Evolutionary conservation across 2,888 invertebrate genomes (phyloP).

Genomic region (Mechanitis mazaeus): DNA sequence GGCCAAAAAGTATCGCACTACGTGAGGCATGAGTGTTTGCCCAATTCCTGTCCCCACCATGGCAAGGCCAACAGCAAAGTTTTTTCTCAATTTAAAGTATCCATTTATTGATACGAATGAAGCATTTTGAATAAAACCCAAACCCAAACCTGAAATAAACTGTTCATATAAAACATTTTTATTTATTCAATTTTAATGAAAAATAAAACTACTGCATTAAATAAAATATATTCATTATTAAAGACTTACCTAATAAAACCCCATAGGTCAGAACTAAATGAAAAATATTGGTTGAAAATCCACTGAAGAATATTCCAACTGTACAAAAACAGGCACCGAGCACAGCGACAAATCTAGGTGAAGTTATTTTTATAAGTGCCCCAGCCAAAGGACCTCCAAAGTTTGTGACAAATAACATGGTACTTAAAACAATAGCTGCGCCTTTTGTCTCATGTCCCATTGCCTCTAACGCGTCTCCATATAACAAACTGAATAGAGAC

Average conservation of each 20-base stretch:
- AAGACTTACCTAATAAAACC: constrained; percentile 56
- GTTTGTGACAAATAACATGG: constrained; percentile 80
- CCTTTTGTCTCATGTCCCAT: constrained; percentile 81
- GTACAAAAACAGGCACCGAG: constrained; percentile 59
- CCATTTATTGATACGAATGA: constrained; percentile 83
- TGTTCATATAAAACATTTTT: not conserved
- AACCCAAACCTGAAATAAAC: constrained; percentile 76
- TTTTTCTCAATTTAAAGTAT: constrained; percentile 81
- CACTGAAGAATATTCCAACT: constrained; percentile 64
- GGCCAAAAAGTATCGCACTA: constrained; percentile 80
- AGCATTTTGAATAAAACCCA: constrained; percentile 83
- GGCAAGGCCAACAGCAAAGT: constrained; percentile 84
- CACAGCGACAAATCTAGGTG: constrained; percentile 64
- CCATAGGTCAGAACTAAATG: constrained; percentile 69
- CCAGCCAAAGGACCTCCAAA: constrained; percentile 83
- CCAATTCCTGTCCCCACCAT: constrained; percentile 86
- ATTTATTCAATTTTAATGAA: not conserved
- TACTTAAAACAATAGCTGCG: constrained; percentile 81
- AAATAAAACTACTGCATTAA: not conserved
- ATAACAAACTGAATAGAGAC: constrained; percentile 82
- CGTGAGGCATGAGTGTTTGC: constrained; percentile 84
- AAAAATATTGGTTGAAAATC: constrained; percentile 61
- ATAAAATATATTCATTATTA: not conserved
- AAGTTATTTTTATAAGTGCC: constrained; percentile 75
- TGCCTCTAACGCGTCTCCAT: constrained; percentile 78